These are phyloP conservation scores for Camptogramma bilineatum DNA, from an alignment of 2,888 invertebrate genomes.

Conservation along the genomic window DNA sequence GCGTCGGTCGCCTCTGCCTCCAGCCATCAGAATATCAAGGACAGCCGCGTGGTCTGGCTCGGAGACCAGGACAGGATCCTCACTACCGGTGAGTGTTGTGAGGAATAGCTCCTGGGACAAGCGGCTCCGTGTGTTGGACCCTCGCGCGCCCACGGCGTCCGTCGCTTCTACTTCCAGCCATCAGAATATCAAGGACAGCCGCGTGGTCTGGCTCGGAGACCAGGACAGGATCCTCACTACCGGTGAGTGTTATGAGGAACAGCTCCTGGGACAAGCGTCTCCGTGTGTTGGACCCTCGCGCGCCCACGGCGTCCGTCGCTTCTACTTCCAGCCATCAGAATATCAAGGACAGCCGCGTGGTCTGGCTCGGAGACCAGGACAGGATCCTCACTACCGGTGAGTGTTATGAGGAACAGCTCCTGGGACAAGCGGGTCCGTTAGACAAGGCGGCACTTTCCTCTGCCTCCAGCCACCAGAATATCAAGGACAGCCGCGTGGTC, in stretches of 20 bases:
- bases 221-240: slow-evolving; percentile 93
- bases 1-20: slow-evolving; percentile 87
- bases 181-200: slow-evolving; percentile 95
- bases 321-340: too few relatives aligned
- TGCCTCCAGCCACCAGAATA: slow-evolving; percentile 93
- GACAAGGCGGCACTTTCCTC: slow-evolving; percentile 88
- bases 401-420: too few relatives aligned
- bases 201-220: slow-evolving; percentile 96
- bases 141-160: slow-evolving; percentile 87
- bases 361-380: too few relatives aligned
- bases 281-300: too few relatives aligned
- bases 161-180: slow-evolving; percentile 90
- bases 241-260: slow-evolving; percentile 72
- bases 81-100: slow-evolving; percentile 89
- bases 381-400: too few relatives aligned
- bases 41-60: slow-evolving; percentile 96
- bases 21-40: slow-evolving; percentile 96
- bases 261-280: too few relatives aligned
- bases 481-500: slow-evolving; percentile 95
- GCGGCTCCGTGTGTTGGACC: slow-evolving; percentile 94
- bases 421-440: slow-evolving; percentile 94
- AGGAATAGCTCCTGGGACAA: slow-evolving; percentile 86
- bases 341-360: too few relatives aligned
- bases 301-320: too few relatives aligned
- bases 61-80: slow-evolving; percentile 93